Conservation (phyloP, 1,140 invertebrate species). For the Macrocentrus cingulum region DNA sequence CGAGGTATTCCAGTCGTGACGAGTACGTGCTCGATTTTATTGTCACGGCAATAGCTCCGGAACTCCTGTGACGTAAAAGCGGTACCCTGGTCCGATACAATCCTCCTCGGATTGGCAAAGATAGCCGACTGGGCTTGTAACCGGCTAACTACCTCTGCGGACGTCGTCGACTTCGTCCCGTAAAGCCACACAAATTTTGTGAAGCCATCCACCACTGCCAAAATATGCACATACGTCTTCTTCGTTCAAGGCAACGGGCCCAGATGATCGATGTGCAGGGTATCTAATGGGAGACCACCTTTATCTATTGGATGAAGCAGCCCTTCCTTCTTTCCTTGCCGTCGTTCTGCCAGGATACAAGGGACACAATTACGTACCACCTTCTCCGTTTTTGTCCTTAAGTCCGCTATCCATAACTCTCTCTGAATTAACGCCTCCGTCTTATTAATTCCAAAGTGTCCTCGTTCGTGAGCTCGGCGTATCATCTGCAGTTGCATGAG, state of each 20-base stretch:
- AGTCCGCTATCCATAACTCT: constrained; percentile 16
- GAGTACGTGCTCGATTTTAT: constrained; percentile 38
- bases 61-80: constrained; percentile 48
- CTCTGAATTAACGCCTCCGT: constrained; percentile 36
- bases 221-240: constrained; percentile 52
- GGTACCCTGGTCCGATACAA: constrained; percentile 43
- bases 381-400: constrained; percentile 11
- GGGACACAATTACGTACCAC: constrained; percentile 41
- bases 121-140: constrained; percentile 33
- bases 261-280: constrained; percentile 30
- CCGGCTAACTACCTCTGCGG: constrained; percentile 34
- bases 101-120: constrained; percentile 44
- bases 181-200: constrained; percentile 52
- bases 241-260: constrained; percentile 41
- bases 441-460: constrained; percentile 46
- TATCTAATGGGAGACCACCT: constrained; percentile 27
- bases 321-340: constrained; percentile 30
- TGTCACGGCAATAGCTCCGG: constrained; percentile 37
- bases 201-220: constrained; percentile 46
- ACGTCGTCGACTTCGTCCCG: constrained; percentile 38
- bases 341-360: constrained; percentile 39
- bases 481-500: constrained; percentile 27
- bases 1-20: constrained; percentile 37
- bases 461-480: constrained; percentile 35
- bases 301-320: constrained; percentile 39